Percentiles rank a stretch among this genome's conserved stretches.
phyloP scores from a whole-genome alignment of 2,113 vertebrate species.

The Phaethon lepturus region DNA sequence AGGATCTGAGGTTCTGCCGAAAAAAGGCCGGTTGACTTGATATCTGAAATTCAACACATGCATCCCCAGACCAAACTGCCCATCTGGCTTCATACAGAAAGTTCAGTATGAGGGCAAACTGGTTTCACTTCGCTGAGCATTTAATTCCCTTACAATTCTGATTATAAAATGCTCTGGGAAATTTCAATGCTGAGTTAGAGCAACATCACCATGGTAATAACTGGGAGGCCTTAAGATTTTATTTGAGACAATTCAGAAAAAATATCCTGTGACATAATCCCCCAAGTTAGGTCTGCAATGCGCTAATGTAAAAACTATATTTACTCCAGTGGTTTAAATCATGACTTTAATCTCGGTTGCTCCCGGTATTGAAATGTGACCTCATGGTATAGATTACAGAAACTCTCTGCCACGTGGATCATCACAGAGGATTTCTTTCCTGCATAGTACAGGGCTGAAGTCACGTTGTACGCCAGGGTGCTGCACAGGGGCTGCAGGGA shows the following conservation, averaged over 20 bases:
- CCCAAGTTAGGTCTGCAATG: background rate
- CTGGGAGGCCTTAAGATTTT: slow-evolving; percentile 7
- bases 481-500: background rate
- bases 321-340: slow-evolving; percentile 39
- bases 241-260: slow-evolving; percentile 51
- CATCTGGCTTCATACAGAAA: background rate
- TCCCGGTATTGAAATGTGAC: slow-evolving; percentile 20
- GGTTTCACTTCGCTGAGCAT: slow-evolving; percentile 6
- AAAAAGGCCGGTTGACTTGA: background rate
- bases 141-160: slow-evolving; percentile 1
- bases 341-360: slow-evolving; percentile 35
- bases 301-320: slow-evolving; percentile 41
- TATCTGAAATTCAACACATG: background rate
- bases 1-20: background rate
- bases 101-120: slow-evolving; percentile 1
- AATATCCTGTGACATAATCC: slow-evolving; percentile 45
- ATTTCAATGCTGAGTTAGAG: slow-evolving; percentile 41
- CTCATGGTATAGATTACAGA: slow-evolving; percentile 27
- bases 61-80: background rate
- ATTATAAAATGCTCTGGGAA: slow-evolving; percentile 47
- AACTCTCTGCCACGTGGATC: background rate
- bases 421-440: background rate
- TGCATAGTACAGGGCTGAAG: slow-evolving; percentile 20
- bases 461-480: background rate
- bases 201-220: slow-evolving; percentile 70